Conservation (phyloP, 2,797 vertebrate genomes). For the Phoxinus dragarum region DNA sequence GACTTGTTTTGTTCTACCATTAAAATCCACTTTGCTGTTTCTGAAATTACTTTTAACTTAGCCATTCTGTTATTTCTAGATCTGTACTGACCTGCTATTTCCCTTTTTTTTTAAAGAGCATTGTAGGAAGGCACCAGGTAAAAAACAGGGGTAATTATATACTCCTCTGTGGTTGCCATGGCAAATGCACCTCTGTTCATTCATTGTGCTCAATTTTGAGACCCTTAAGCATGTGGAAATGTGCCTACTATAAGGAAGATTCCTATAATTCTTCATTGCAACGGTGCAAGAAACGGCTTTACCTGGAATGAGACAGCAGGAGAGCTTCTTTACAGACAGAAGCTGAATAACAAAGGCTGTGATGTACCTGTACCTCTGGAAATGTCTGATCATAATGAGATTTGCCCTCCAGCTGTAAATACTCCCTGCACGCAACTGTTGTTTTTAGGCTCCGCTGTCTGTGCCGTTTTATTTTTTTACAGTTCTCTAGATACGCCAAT, state of each 20-base stretch:
- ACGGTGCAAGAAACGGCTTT: background rate
- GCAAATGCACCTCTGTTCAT: slow-evolving; percentile 21
- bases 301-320: slow-evolving; percentile 8
- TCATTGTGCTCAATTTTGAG: slow-evolving; percentile 18
- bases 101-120: no score
- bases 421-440: background rate
- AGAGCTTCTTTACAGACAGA: background rate
- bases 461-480: background rate
- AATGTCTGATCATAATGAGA: slow-evolving; percentile 39
- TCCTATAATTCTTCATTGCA: slow-evolving; percentile 5
- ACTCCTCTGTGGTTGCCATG: slow-evolving; percentile 39
- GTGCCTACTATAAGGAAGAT: background rate
- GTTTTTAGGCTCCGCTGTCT: background rate
- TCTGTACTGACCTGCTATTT: background rate
- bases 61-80: slow-evolving; percentile 11
- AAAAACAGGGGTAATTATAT: slow-evolving; percentile 32
- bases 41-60: slow-evolving; percentile 1
- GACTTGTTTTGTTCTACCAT: background rate
- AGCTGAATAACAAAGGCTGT: background rate
- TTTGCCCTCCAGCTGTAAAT: slow-evolving; percentile 33
- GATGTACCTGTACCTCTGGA: slow-evolving; percentile 13
- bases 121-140: slow-evolving; percentile 23
- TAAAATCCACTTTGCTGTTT: background rate
- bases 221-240: slow-evolving; percentile 1
- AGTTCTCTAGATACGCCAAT: background rate